A percentile compares a stretch with the other conserved stretches of the same genome.
These are phyloP conservation scores for Cerastis rubricosa DNA, from an alignment of 2,888 invertebrate genomes.

Conservation along the genomic window DNA sequence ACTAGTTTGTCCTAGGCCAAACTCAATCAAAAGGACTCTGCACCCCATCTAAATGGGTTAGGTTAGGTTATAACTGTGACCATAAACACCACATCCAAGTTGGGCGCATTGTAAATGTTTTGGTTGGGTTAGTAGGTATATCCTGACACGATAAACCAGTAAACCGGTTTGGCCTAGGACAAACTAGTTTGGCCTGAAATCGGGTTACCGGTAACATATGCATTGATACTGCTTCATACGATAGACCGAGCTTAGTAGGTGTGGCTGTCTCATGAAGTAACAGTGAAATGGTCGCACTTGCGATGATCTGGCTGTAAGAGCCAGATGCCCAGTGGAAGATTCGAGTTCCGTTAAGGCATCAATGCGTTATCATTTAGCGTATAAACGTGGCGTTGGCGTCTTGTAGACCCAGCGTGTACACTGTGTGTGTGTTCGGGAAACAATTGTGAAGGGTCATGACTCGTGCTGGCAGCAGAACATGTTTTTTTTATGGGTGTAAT, in stretches of 20 bases:
- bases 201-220: too few species aligned
- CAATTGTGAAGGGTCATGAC: neutral
- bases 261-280: neutral
- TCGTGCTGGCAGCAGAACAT: neutral
- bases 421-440: neutral
- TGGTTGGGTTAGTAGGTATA: too few species aligned
- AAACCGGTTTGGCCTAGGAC: too few species aligned
- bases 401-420: neutral
- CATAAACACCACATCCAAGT: too few species aligned
- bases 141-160: too few species aligned
- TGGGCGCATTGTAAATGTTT: too few species aligned
- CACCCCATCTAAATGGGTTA: too few species aligned
- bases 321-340: neutral
- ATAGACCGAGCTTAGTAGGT: neutral
- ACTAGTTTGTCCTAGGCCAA: too few species aligned
- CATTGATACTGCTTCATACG: neutral
- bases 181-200: too few species aligned
- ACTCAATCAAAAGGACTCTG: too few species aligned
- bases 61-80: too few species aligned
- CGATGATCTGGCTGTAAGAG: neutral
- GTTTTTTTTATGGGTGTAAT: neutral
- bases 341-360: neutral
- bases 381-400: neutral
- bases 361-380: too few species aligned
- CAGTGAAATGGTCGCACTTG: neutral